Evolutionary conservation across 2,888 invertebrate genomes (phyloP), one percentile per base, ranked within the genome.

Genomic region (Microlaimidae sp.): DNA sequence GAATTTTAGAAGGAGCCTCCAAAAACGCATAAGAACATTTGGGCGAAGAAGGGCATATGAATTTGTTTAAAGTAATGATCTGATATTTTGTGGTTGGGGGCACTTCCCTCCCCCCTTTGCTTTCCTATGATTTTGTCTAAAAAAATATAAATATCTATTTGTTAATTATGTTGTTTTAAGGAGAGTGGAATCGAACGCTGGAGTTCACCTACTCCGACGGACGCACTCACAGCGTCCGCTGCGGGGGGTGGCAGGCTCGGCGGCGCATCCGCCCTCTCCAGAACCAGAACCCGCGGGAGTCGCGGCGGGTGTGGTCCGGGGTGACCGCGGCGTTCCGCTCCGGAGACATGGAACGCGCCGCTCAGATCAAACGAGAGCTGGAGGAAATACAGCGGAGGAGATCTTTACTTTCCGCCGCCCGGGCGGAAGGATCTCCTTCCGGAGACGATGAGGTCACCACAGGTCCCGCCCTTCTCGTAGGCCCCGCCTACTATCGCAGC

Each of bases 161-260:
- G n/a, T n/a, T n/a, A n/a, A n/a, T n/a, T n/a, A n/a, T n/a, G n/a
- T n/a, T n/a, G n/a, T n/a, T n/a, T n/a, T n/a, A n/a, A 55, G 76
- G 76, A 32, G 75, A 76, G 60, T 76, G 76, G 76, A 75, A 74
- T 57, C 66, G 63, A 10, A 51, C 52, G 10, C 56, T 75, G 45
- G 74, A 75, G 54, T 71, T 75, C 57, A 64, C 63, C 21, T 43
- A 10, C n/a, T 71, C 17, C 4, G n/a, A 25, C 13, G 24, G 21
- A 7, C 29, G 49, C 4, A n/a, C 28, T 32, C 24, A 43, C 5
- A 32, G 38, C 21, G 24, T n/a, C 4, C 2, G 47, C 10, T 46
- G 25, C 5, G 56, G 26, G 13, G 51, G 56, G 1, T 21, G 23
- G 23, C 23, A 7, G 5, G 23, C 43, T 10, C 23, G 43, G 5